Evolutionary conservation across 2,888 invertebrate species (phyloP).

Genomic region (Agrotis ipsilon): DNA sequence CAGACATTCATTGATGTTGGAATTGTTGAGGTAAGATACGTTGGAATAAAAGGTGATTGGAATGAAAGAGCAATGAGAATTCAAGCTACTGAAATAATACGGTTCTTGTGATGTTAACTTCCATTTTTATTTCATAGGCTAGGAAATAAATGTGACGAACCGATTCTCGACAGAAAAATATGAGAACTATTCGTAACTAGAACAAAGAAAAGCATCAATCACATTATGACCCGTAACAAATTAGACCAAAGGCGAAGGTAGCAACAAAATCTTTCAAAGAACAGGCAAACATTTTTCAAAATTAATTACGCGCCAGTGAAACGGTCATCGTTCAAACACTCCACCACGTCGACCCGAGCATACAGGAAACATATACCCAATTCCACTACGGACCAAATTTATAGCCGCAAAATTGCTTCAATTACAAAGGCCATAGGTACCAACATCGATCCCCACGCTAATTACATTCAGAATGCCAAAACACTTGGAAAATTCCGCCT

Average conservation of each 20-base stretch:
- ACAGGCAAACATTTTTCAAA: conserved; percentile 15
- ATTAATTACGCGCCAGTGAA: conserved; percentile 40
- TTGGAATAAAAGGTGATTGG: background rate
- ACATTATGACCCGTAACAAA: background rate
- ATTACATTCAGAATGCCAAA: conserved; percentile 49
- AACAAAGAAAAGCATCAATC: conserved; percentile 20
- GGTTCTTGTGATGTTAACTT: background rate
- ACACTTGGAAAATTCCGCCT: conserved; percentile 30
- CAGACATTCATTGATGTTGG: conserved; percentile 7
- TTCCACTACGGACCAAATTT: conserved; percentile 62
- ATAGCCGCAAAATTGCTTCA: conserved; percentile 69
- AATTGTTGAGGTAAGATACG: background rate
- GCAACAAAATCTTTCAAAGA: conserved; percentile 13
- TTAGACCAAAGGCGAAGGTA: conserved; percentile 8
- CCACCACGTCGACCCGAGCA: conserved; percentile 50
- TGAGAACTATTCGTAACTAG: conserved; percentile 7
- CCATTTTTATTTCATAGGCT: background rate
- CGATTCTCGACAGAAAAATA: background rate
- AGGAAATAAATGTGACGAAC: background rate
- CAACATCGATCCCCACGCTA: conserved; percentile 63
- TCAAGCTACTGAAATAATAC: background rate
- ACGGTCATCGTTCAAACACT: conserved; percentile 48
- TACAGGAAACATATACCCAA: conserved; percentile 60
- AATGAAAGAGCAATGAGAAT: background rate
- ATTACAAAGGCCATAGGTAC: conserved; percentile 65